Evolutionary conservation across 1,140 invertebrate genomes (phyloP).

Genomic region (Zophobas atratus): DNA sequence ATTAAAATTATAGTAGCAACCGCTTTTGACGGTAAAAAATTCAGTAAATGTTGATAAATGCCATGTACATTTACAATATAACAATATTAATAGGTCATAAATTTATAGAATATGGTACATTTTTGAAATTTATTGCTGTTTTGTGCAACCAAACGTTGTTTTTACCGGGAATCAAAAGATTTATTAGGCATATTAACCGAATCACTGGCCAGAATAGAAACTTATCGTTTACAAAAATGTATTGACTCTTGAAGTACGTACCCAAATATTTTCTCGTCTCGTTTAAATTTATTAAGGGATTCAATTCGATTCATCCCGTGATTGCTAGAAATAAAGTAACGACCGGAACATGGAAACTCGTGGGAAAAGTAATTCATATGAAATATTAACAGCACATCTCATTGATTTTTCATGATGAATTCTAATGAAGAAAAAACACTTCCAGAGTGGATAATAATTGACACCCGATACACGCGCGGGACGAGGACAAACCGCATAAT

Average conservation of each 20-base stretch:
- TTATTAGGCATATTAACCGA: constrained; percentile 49
- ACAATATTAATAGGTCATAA: constrained; percentile 50
- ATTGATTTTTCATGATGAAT: constrained; percentile 40
- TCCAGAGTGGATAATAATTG: constrained; percentile 13
- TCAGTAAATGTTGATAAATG: constrained; percentile 44
- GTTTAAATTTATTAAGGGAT: constrained; percentile 34
- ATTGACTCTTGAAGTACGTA: constrained; percentile 43
- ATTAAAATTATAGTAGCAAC: constrained; percentile 26
- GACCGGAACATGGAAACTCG: constrained; percentile 19
- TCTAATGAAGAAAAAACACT: constrained; percentile 23
- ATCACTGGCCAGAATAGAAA: constrained; percentile 48
- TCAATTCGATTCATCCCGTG: constrained; percentile 18
- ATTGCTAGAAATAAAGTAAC: constrained; percentile 25
- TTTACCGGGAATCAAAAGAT: constrained; percentile 47
- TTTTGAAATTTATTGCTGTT: constrained; percentile 49
- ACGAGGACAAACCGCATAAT: background rate
- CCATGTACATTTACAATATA: constrained; percentile 49
- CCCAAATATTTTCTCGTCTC: constrained; percentile 34
- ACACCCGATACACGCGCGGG: constrained; percentile 2
- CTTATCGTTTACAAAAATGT: constrained; percentile 48
- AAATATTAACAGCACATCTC: constrained; percentile 40
- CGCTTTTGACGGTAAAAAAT: constrained; percentile 29
- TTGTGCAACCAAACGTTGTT: constrained; percentile 49
- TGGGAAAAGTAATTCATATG: constrained; percentile 28
- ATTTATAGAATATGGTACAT: constrained; percentile 50